phyloP scores from a whole-genome alignment of 2,888 invertebrate genomes.

The Heteromurus nitidus region DNA sequence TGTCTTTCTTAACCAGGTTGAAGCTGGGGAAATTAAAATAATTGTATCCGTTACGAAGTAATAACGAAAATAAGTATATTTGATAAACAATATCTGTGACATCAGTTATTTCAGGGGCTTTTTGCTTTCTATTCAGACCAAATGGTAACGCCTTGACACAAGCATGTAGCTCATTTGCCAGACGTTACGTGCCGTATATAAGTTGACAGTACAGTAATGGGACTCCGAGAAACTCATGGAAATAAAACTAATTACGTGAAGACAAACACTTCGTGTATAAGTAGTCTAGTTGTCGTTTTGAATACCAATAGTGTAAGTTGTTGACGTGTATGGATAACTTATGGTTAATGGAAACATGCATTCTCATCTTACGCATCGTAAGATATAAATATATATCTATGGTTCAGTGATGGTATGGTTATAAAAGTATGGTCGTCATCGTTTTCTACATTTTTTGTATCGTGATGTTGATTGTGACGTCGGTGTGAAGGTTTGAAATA shows the following conservation, averaged over 20 bases:
- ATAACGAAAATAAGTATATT: slow-evolving; percentile 18
- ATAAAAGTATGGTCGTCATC: slow-evolving; percentile 38
- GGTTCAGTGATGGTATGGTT: too few species aligned
- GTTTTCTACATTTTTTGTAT: slow-evolving; percentile 66
- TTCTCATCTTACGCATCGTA: too few species aligned
- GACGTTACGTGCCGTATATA: neutral
- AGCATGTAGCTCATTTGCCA: neutral
- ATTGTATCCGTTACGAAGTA: slow-evolving; percentile 3
- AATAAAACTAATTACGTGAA: slow-evolving; percentile 31
- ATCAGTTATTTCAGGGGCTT: slow-evolving; percentile 52
- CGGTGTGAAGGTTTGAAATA: slow-evolving; percentile 56
- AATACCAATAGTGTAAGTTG: too few species aligned
- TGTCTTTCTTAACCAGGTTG: slow-evolving; percentile 47
- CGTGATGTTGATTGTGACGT: slow-evolving; percentile 65
- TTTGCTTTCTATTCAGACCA: slow-evolving; percentile 62
- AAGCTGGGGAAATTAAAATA: slow-evolving; percentile 36
- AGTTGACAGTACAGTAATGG: slow-evolving; percentile 40
- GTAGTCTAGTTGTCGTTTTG: too few species aligned
- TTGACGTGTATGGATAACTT: neutral
- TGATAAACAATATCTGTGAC: slow-evolving; percentile 56
- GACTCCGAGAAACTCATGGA: slow-evolving; percentile 42
- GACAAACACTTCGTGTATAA: too few species aligned
- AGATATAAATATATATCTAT: too few species aligned
- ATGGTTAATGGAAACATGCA: too few species aligned
- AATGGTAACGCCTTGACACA: slow-evolving; percentile 49